These are phyloP conservation scores for Lagenorhynchus albirostris DNA, from an alignment of 2,113 vertebrate genomes.

Conservation along the genomic window DNA sequence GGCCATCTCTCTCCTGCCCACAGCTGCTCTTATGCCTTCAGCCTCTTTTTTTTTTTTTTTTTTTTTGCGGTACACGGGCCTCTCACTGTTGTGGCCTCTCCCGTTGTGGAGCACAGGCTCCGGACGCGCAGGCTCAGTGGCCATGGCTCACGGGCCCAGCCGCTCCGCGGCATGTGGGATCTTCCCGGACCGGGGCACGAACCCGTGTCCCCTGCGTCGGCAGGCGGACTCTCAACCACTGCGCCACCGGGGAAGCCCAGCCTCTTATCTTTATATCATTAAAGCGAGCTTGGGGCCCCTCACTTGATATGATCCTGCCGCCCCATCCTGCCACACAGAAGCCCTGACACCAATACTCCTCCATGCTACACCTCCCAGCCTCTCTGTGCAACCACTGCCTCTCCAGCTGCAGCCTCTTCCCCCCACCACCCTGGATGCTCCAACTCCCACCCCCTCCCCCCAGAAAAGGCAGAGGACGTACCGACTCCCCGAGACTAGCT, in stretches of 20 bases:
- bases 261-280: not conserved
- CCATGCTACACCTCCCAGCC: too few species aligned
- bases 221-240: too few species aligned
- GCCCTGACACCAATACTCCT: not conserved
- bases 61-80: too few species aligned
- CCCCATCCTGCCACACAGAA: not conserved
- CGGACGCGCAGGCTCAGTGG: too few species aligned
- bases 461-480: not conserved
- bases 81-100: too few species aligned
- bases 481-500: too few species aligned
- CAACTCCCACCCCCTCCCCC: not conserved
- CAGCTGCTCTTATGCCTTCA: not conserved
- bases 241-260: too few species aligned
- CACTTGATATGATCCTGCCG: rapidly evolving
- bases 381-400: not conserved
- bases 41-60: not conserved
- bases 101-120: too few species aligned
- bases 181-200: too few species aligned
- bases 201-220: rapidly evolving
- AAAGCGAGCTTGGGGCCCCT: not conserved
- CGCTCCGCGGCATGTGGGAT: too few species aligned
- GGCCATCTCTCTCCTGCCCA: not conserved
- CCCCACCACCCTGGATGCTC: not conserved
- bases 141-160: too few species aligned
- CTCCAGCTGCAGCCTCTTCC: not conserved